Conservation (phyloP, 2,113 vertebrate genomes). For the Engraulis encrasicolus region DNA sequence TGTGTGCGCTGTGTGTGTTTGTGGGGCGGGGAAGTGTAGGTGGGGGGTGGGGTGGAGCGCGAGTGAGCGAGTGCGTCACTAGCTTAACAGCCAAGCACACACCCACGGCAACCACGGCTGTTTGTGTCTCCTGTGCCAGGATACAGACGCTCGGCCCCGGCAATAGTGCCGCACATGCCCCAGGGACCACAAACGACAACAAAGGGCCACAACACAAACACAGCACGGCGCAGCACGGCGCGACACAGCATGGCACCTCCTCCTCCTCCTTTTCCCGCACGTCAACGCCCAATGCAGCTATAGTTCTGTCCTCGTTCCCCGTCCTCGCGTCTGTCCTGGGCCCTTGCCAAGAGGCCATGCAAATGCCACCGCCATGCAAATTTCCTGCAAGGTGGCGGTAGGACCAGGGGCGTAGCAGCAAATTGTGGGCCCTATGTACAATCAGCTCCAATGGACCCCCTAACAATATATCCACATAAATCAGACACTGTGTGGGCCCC, state of each 20-base stretch:
- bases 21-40: background rate
- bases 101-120: conserved; percentile 12
- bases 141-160: background rate
- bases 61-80: background rate
- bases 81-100: conserved; percentile 9
- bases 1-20: background rate
- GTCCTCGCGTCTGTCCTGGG: background rate
- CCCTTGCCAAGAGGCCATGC: background rate
- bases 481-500: no score
- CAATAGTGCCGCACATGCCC: background rate
- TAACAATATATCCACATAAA: no score
- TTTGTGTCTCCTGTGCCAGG: conserved; percentile 18
- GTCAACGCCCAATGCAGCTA: no score
- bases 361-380: conserved; percentile 2
- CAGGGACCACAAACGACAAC: conserved; percentile 1
- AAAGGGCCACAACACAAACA: background rate
- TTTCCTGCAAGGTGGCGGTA: background rate
- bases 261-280: background rate
- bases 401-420: no score
- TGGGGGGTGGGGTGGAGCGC: background rate
- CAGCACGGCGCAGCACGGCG: no score
- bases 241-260: no score
- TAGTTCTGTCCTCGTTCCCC: no score
- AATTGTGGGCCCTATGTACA: no score
- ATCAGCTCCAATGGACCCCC: no score